phyloP scores from a whole-genome alignment of 2,113 vertebrate genomes.

The Taurulus bubalis region DNA sequence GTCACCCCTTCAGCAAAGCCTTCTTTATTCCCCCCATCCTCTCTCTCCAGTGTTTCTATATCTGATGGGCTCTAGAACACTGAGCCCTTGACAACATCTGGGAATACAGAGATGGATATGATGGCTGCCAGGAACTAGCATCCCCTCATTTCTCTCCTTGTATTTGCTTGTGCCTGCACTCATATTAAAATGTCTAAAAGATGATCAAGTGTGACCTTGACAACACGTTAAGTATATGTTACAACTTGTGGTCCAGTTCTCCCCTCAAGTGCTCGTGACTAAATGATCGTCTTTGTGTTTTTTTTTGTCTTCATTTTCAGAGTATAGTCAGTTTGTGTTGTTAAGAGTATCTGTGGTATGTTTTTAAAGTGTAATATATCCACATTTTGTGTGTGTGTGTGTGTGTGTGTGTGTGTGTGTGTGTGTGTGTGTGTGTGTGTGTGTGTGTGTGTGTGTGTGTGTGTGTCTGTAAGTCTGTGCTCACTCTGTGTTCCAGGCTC shows the following conservation, averaged over 20 bases:
- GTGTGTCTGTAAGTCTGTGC: conserved; percentile 33
- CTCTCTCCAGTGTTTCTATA: conserved; percentile 35
- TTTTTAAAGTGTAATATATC: conserved; percentile 31
- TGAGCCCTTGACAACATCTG: conserved; percentile 54
- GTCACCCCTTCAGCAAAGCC: conserved; percentile 39
- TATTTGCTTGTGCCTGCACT: conserved; percentile 17
- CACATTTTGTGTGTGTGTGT: conserved; percentile 16
- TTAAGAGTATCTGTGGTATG: not conserved
- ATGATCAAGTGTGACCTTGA: conserved; percentile 54
- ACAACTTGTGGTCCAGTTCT: conserved; percentile 1
- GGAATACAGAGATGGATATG: conserved; percentile 59
- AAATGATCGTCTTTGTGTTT: not conserved
- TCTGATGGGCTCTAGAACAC: conserved; percentile 63
- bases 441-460: conserved; percentile 3
- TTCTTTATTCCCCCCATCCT: conserved; percentile 29
- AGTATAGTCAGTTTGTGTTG: not conserved
- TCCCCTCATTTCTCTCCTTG: conserved; percentile 22
- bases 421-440: conserved; percentile 24
- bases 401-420: conserved; percentile 24
- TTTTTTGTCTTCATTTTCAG: not conserved
- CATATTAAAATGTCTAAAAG: conserved; percentile 47
- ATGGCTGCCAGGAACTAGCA: conserved; percentile 31
- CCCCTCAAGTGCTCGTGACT: conserved; percentile 3
- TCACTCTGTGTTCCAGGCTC: conserved; percentile 60
- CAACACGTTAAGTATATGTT: conserved; percentile 22